Percentiles rank a stretch among this genome's conserved stretches.
Evolutionary conservation across 2,888 invertebrate species (phyloP).

Genomic region (Phengaris alcon): DNA sequence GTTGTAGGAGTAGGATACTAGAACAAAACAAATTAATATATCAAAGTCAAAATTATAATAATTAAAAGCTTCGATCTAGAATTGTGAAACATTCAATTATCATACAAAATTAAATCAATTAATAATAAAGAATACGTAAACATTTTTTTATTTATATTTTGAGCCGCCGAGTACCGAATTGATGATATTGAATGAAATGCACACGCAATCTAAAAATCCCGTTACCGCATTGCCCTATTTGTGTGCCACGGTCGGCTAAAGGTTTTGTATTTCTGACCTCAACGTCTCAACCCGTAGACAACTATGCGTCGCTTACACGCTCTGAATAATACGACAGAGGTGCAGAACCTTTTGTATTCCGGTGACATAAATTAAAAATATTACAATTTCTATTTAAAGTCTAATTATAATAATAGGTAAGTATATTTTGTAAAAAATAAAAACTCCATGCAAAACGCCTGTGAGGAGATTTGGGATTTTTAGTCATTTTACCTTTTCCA

Average conservation of each 20-base stretch:
- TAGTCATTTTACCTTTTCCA: background rate
- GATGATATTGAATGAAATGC: background rate
- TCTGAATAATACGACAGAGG: background rate
- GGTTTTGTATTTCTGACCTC: constrained; percentile 20
- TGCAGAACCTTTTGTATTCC: background rate
- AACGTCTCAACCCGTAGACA: constrained; percentile 3
- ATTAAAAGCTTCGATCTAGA: too few species aligned
- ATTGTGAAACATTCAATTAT: too few species aligned
- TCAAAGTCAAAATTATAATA: too few species aligned
- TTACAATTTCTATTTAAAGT: background rate
- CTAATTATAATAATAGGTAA: background rate
- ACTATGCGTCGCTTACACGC: background rate
- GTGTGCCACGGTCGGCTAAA: background rate
- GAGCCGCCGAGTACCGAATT: background rate
- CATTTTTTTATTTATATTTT: too few species aligned
- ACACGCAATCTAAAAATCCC: background rate
- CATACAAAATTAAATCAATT: background rate
- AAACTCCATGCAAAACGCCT: too few species aligned
- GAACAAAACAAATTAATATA: too few species aligned
- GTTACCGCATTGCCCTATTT: constrained; percentile 3
- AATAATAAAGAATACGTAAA: background rate
- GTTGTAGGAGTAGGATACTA: too few species aligned
- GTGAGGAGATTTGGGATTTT: too few species aligned
- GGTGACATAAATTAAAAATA: background rate
- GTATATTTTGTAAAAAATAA: background rate